A percentile compares a stretch with the other conserved stretches of the same genome.
Evolutionary conservation across 2,797 vertebrate genomes (phyloP).

Genomic region (Poeciliopsis gracilis): DNA sequence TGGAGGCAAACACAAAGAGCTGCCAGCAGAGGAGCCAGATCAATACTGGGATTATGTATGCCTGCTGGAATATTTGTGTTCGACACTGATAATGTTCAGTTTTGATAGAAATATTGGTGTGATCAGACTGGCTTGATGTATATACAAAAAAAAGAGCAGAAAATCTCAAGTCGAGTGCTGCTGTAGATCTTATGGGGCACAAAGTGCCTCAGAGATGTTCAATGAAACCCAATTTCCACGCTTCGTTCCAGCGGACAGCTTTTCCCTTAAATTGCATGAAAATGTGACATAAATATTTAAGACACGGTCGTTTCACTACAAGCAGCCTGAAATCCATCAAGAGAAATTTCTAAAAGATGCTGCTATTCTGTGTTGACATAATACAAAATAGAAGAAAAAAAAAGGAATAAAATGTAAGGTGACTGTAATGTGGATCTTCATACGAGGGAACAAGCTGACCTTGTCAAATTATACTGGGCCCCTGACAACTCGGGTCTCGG

Average conservation of each 20-base stretch:
- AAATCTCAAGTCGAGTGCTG: neutral
- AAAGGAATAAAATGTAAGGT: neutral
- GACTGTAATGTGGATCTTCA: neutral
- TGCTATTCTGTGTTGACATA: neutral
- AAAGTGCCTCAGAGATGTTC: neutral
- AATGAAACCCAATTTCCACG: neutral
- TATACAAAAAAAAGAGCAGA: slow-evolving; percentile 4
- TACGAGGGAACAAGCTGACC: slow-evolving; percentile 3
- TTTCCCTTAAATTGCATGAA: neutral
- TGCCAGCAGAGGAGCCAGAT: slow-evolving; percentile 24
- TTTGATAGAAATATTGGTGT: slow-evolving; percentile 28
- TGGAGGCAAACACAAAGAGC: slow-evolving; percentile 10
- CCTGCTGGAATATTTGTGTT: slow-evolving; percentile 37
- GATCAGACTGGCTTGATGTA: slow-evolving; percentile 9
- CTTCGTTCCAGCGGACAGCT: neutral
- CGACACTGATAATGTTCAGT: slow-evolving; percentile 28
- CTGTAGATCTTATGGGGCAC: neutral
- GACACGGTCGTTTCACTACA: neutral
- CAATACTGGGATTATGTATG: slow-evolving; percentile 20
- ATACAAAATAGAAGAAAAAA: neutral
- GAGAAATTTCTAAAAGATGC: neutral
- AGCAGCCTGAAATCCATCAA: neutral
- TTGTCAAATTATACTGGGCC: neutral
- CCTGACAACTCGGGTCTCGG: neutral
- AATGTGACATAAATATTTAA: neutral